phyloP scores from a whole-genome alignment of 2,113 vertebrate species.

The Rattus rattus region DNA sequence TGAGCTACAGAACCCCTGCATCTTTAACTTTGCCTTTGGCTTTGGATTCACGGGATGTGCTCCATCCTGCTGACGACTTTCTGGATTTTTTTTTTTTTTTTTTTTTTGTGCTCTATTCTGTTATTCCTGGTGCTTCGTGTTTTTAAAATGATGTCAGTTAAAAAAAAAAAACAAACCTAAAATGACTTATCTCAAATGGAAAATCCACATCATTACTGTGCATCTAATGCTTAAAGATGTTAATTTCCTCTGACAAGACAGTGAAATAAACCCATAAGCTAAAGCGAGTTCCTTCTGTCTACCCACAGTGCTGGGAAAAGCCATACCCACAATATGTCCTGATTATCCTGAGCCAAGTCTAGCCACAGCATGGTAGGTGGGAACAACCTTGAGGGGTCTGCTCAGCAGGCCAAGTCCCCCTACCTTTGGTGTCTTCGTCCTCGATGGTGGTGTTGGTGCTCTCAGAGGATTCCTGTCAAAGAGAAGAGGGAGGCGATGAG shows the following conservation, averaged over 20 bases:
- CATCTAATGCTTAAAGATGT: neutral
- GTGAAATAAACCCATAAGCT: neutral
- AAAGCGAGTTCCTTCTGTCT: neutral
- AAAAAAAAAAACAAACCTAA: neutral
- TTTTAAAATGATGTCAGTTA: conserved; percentile 2
- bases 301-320: neutral
- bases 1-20: fast-evolving
- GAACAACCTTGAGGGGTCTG: neutral
- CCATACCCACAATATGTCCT: fast-evolving
- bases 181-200: conserved; percentile 7
- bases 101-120: neutral
- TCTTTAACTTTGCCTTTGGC: neutral
- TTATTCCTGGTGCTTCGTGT: neutral
- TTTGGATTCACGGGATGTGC: neutral
- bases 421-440: conserved; percentile 98
- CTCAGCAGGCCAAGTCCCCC: neutral
- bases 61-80: neutral
- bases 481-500: conserved; percentile 83
- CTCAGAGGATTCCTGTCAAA: conserved; percentile 96
- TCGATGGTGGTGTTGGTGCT: conserved; percentile 99
- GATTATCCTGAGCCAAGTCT: neutral
- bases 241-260: neutral
- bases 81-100: too few relatives aligned
- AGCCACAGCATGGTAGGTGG: neutral
- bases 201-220: neutral